Base-by-base conservation (phyloP, 1,140 invertebrate genomes). In the Drosophila pseudoobscura region DNA sequence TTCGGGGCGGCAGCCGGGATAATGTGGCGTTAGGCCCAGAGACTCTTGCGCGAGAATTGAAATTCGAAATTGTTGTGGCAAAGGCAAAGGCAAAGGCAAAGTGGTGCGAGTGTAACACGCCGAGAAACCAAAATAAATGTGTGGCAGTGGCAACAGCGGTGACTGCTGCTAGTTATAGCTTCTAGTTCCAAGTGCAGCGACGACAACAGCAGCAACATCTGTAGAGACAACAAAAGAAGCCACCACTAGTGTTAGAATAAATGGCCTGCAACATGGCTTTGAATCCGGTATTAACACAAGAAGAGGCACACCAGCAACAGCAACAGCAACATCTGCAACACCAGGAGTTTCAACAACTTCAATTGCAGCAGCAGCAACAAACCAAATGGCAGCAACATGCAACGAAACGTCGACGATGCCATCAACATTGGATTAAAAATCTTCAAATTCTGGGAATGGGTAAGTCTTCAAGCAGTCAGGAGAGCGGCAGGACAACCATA, bases 381-480 rank as follows among this genome's bases (percentile, higher is more conserved):
- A 55, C 43, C 22, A 58, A 60, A 56, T 71, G 66, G 75, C 74
- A 77, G 50, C 69, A 69, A 55, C 76, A 73, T 49, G 61, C 71
- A 63, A 80, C 51, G 61, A 80, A 80, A 39, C 65, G 77, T 26
- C 77, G 75, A 66, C 60, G 51, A 54, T 64, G 74, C 82, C 77
- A 68, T 62, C 76, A 84, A 59, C 80, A 78, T 70, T 85, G 82
- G 82, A 85, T 87, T 75, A 85, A 85, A 87, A 69, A 71, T 72
- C 70, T 87, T 64, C 69, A 69, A 70, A 20, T 87, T 8, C 35
- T 87, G 17, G 59, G 69, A 47, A 47, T 85, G 39, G 82, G 82
- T 85, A 63, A 85, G 82, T 78, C 35, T 13, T 39, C 58, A 53
- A 44, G 55, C 50, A 56, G 11, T 15, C 20, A 49, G 11, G 39